Evolutionary conservation across 2,113 vertebrate species (phyloP).

Genomic region (Seriola quinqueradiata): DNA sequence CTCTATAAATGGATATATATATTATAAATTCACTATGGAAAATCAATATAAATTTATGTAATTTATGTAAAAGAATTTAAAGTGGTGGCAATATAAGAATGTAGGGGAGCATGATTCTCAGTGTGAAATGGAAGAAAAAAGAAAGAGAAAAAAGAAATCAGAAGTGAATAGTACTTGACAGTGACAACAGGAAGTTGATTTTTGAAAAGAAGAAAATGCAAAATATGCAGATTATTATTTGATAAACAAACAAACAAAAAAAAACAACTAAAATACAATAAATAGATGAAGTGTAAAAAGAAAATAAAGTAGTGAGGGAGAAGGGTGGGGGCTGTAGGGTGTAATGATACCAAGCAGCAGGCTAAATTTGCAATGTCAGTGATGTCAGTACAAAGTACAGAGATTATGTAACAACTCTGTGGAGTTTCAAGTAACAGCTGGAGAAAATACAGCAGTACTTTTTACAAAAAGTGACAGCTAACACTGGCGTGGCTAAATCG

Average conservation of each 20-base stretch:
- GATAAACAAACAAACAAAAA: not conserved
- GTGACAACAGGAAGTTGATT: slow-evolving; percentile 46
- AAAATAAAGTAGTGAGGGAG: not conserved
- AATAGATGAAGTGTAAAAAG: not conserved
- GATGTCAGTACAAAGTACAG: slow-evolving; percentile 30
- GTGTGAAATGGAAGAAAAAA: slow-evolving; percentile 32
- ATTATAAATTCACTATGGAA: not conserved
- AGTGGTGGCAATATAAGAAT: slow-evolving; percentile 49
- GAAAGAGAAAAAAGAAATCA: not conserved
- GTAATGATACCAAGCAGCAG: slow-evolving; percentile 37
- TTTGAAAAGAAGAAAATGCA: slow-evolving; percentile 25
- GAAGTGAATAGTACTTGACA: not conserved
- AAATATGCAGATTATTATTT: slow-evolving; percentile 7
- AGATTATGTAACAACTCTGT: slow-evolving; percentile 35
- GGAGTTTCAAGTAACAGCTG: not conserved
- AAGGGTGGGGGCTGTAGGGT: slow-evolving; percentile 14
- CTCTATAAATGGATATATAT: not conserved
- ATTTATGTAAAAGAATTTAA: slow-evolving; percentile 16
- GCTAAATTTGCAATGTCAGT: slow-evolving; percentile 30
- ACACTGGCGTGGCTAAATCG: slow-evolving; percentile 14
- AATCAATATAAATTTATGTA: not conserved
- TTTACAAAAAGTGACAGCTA: slow-evolving; percentile 1
- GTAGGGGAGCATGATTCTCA: slow-evolving; percentile 39
- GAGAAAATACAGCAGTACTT: not conserved
- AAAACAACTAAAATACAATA: not conserved